Percentiles rank a stretch among this genome's conserved stretches.
phyloP scores from a whole-genome alignment of 2,888 invertebrate genomes.

The Harpagoxenus sublaevis region DNA sequence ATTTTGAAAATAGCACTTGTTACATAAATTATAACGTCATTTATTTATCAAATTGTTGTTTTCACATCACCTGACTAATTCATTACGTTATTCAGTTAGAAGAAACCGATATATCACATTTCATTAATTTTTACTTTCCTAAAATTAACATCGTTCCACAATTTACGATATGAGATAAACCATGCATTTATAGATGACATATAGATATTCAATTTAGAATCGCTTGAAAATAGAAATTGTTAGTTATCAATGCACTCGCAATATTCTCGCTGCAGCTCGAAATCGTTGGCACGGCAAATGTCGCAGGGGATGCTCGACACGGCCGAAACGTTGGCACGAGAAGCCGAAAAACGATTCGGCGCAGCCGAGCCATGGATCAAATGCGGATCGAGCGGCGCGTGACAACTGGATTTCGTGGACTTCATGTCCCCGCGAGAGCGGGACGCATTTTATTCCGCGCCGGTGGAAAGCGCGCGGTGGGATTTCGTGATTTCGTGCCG shows the following conservation, averaged over 20 bases:
- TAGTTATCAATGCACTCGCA: background rate
- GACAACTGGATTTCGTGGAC: conserved; percentile 68
- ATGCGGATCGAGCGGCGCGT: conserved; percentile 66
- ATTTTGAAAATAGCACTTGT: background rate
- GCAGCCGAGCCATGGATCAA: conserved; percentile 59
- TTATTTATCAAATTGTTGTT: background rate
- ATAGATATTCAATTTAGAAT: background rate
- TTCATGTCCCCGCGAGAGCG: conserved; percentile 56
- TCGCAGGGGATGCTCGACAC: background rate
- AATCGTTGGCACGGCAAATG: background rate
- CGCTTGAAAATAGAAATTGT: background rate
- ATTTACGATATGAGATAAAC: background rate
- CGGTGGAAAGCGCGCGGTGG: conserved; percentile 37
- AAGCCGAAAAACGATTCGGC: conserved; percentile 25
- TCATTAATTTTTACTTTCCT: background rate
- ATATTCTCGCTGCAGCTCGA: background rate
- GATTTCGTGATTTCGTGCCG: conserved; percentile 62
- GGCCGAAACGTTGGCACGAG: conserved; percentile 43
- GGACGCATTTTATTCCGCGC: conserved; percentile 65
- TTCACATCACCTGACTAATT: background rate
- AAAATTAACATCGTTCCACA: background rate
- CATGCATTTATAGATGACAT: background rate
- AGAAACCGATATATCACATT: background rate
- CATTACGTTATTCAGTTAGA: background rate
- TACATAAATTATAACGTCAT: background rate